phyloP scores from a whole-genome alignment of 2,113 vertebrate species.

The Ariopsis seemanni region DNA sequence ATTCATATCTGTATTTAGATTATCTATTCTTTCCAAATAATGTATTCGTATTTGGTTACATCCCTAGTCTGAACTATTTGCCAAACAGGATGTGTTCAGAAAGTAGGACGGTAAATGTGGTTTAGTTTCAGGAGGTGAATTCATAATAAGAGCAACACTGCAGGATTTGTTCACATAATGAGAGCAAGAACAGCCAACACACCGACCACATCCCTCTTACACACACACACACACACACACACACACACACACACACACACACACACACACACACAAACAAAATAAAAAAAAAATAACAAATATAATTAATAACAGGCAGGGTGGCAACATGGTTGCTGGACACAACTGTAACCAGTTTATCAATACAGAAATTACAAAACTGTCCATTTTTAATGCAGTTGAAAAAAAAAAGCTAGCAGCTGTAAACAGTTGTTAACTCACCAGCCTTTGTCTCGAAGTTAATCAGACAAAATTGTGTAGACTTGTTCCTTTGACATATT shows the following conservation, averaged over 20 bases:
- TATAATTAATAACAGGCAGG: background rate
- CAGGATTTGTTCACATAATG: background rate
- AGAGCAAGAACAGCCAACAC: background rate
- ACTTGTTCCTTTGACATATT: background rate
- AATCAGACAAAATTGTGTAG: background rate
- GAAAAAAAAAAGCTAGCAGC: background rate
- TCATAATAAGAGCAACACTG: background rate
- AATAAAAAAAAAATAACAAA: background rate
- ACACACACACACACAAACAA: background rate
- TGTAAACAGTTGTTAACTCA: background rate
- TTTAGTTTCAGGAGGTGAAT: background rate
- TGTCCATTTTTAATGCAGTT: background rate
- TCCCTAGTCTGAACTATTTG: background rate
- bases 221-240: background rate
- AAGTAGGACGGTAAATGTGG: background rate
- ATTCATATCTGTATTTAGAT: background rate
- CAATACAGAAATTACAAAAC: background rate
- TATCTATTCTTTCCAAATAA: background rate
- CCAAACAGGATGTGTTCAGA: background rate
- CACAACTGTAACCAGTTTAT: background rate
- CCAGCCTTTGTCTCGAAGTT: background rate
- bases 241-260: background rate
- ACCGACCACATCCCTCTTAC: background rate
- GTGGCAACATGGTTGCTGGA: background rate
- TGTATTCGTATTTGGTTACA: background rate